These are phyloP conservation scores for Oryzias javanicus DNA, from an alignment of 2,113 vertebrate species.

Conservation along the genomic window DNA sequence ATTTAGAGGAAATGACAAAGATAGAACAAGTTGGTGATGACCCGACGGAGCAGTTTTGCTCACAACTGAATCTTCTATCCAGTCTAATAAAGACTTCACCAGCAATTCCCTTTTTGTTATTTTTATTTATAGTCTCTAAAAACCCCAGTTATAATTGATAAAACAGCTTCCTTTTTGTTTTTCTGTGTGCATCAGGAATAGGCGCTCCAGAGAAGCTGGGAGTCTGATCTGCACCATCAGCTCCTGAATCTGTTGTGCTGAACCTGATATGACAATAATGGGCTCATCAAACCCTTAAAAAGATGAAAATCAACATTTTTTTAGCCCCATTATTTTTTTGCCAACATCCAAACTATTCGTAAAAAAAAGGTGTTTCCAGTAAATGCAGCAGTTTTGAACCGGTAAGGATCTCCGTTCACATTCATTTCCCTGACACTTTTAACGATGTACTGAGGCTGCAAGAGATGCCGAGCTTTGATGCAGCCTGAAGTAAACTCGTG, in stretches of 20 bases:
- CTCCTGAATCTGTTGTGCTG: slow-evolving; percentile 7
- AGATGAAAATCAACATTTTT: slow-evolving; percentile 17
- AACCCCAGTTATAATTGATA: no score
- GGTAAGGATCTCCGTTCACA: background rate
- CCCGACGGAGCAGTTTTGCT: no score
- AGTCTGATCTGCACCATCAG: slow-evolving; percentile 11
- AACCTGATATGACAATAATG: slow-evolving; percentile 8
- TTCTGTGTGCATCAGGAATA: background rate
- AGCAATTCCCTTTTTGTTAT: no score
- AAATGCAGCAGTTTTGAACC: background rate
- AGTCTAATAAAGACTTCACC: no score
- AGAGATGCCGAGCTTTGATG: background rate
- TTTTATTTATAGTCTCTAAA: no score
- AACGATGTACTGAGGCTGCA: slow-evolving; percentile 13
- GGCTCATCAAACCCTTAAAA: slow-evolving; percentile 15
- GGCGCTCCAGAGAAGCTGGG: slow-evolving; percentile 11
- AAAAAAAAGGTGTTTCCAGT: slow-evolving; percentile 4
- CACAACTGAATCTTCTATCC: no score
- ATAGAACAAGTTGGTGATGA: no score
- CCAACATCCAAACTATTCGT: slow-evolving; percentile 6
- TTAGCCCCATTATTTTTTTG: slow-evolving; percentile 4
- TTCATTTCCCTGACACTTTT: slow-evolving; percentile 5
- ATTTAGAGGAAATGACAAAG: no score
- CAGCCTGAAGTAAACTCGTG: slow-evolving; percentile 19
- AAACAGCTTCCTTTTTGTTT: background rate